Base-by-base conservation (phyloP, 2,113 vertebrate species). In the Psittacula cyanocephala region DNA sequence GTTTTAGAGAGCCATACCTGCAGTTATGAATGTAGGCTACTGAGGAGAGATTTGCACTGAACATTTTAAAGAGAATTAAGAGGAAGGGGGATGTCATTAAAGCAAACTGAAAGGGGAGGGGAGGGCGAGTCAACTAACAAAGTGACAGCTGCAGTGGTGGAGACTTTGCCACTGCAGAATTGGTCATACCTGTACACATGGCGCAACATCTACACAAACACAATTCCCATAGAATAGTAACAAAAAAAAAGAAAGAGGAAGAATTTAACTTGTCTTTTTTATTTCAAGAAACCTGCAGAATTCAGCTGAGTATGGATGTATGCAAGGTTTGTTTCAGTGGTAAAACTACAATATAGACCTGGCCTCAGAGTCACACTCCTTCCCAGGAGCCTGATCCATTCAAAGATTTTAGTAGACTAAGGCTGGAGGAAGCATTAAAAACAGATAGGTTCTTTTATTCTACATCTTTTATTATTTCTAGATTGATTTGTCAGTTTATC, bases 201-300 rank as follows among this genome's bases (percentile, higher is more conserved):
- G 11, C 1, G 4, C 17, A 75, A 29, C 37, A 59, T 13, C 33
- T 39, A 72, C 31, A 76, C 49, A 79, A 89, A 68, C 24, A 33
- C 14, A 20, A 10, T 9, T 84, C 23, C 52, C 0, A 0, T 7
- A 82, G 25, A 81, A 63, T 0, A 0, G 13, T 13, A 67, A 55
- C 17, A 75, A 67, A 68, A 68, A 68, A 63, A 35, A 43, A 6
- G 29, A 78, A 23, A 84, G 5, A 23, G 3, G 7, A 78, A 64
- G 3, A 71, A 71, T 50, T 75, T 39, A 68, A 60, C 43, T 33
- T 46, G 25, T 9, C 39, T 63, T 7, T 55, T 72, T 88, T 82
- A 55, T 55, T 72, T 64, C 31, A 86, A 60, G 23, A 88, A 85
- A 75, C 22, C 27, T 28, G 14, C 17, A 49, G 33, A 92, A 74